Percentiles rank a stretch among this genome's conserved stretches.
These are phyloP conservation scores for Heliconius himera DNA, from an alignment of 1,140 invertebrate species.

Conservation along the genomic window DNA sequence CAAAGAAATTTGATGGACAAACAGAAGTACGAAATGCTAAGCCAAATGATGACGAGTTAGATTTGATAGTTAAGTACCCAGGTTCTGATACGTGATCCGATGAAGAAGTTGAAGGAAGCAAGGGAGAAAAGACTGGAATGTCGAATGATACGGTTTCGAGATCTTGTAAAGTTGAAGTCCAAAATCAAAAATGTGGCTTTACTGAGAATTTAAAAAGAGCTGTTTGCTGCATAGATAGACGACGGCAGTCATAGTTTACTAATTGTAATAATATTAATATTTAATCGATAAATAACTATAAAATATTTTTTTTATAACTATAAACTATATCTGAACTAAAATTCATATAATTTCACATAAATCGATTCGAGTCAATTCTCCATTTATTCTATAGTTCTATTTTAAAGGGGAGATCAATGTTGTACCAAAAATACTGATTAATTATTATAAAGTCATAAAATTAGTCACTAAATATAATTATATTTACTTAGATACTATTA, in stretches of 20 bases:
- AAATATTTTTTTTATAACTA: not conserved
- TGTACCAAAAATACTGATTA: slow-evolving; percentile 16
- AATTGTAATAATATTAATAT: slow-evolving; percentile 11
- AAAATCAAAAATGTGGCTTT: slow-evolving; percentile 68
- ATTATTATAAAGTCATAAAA: slow-evolving; percentile 25
- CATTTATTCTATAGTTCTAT: not conserved
- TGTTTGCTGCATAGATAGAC: slow-evolving; percentile 73
- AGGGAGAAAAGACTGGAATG: slow-evolving; percentile 61
- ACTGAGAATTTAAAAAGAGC: slow-evolving; percentile 71
- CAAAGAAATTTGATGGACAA: slow-evolving; percentile 65
- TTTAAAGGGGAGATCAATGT: not conserved
- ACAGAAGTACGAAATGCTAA: slow-evolving; percentile 66
- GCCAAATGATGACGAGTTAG: slow-evolving; percentile 75
- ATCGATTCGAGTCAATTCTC: not conserved
- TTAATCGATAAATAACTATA: not conserved
- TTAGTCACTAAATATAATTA: slow-evolving; percentile 44
- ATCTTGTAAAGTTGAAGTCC: slow-evolving; percentile 60
- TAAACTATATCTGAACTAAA: not conserved
- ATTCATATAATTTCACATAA: not conserved
- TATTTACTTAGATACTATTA: slow-evolving; percentile 2
- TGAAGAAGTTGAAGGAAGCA: slow-evolving; percentile 57
- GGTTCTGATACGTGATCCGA: slow-evolving; percentile 81
- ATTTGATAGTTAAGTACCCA: slow-evolving; percentile 77
- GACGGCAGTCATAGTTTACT: slow-evolving; percentile 64
- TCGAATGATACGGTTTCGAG: slow-evolving; percentile 48